Evolutionary conservation across 1,140 invertebrate genomes (phyloP), one percentile per base, ranked within the genome.

Genomic region (Euura lappo): DNA sequence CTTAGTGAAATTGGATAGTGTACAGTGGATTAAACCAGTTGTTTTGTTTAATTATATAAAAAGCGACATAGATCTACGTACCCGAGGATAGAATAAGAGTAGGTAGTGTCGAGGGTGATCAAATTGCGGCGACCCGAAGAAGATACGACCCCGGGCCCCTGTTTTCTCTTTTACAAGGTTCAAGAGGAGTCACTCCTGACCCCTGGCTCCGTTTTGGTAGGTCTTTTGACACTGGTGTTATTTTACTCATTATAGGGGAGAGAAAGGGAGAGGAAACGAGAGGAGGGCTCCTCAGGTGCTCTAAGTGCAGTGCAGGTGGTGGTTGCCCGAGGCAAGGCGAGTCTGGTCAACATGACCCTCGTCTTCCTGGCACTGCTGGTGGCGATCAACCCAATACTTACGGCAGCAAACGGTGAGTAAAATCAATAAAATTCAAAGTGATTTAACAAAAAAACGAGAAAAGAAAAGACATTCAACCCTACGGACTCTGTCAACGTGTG

Each of bases 301-400:
- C 28, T 28, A 78, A 79, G 84, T 83, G 86, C 84, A 84, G 86
- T 86, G 86, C 80, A 60, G 43, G 74, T 79, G 78, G 76, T 80
- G 82, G 80, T 84, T 81, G 83, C 79, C 79, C 79, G 79, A 80
- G 81, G 79, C 76, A 82, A 82, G 80, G 77, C 81, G 81, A 68
- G 81, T 84, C 81, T 82, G 81, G 86, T 87, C 86, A 88, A 85
- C 87, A 88, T 88, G 87, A 87, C 87, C 86, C 87, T 86, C 83
- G 86, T 88, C 80, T 86, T 88, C 83, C 85, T 88, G 78, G 81
- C 87, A 81, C 85, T 88, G 80, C 87, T 88, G 85, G 79, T 87
- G 86, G 85, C 84, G 82, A 86, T 88, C 85, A 83, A 87, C 84
- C 82, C 83, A 79, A 85, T 87, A 80, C 83, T 87, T 79, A 85